Evolutionary conservation across 2,113 vertebrate species (phyloP).

Genomic region (Struthidea cinerea): DNA sequence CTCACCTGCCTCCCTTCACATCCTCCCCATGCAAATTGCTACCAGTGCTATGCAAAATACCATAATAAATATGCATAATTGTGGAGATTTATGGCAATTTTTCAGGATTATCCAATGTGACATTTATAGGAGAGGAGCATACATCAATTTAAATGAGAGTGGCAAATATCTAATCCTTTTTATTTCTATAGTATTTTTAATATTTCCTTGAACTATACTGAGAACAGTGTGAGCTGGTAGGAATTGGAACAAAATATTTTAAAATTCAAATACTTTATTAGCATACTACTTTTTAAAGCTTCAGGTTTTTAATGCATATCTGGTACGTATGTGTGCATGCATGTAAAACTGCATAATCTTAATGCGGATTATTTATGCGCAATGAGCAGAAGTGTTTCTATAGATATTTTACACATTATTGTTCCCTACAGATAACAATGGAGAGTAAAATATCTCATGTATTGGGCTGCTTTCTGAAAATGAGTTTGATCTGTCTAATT

Average conservation of each 20-base stretch:
- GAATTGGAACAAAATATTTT: constrained; percentile 55
- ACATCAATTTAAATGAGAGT: constrained; percentile 82
- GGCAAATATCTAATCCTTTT: constrained; percentile 87
- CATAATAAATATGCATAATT: constrained; percentile 90
- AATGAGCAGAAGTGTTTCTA: background rate
- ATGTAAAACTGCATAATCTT: background rate
- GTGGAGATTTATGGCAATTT: constrained; percentile 88
- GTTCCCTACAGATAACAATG: background rate
- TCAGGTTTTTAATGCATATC: background rate
- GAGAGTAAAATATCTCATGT: background rate
- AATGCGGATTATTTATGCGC: background rate
- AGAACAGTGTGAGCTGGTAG: constrained; percentile 50
- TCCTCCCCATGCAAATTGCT: constrained; percentile 54
- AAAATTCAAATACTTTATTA: constrained; percentile 51
- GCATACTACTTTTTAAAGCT: constrained; percentile 7
- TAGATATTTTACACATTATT: background rate
- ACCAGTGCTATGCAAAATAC: constrained; percentile 83
- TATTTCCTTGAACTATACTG: constrained; percentile 63
- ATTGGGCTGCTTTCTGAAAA: background rate
- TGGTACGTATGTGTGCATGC: background rate
- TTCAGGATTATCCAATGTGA: constrained; percentile 87
- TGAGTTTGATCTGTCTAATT: background rate
- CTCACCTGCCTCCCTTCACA: background rate
- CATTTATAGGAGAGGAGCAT: constrained; percentile 85
- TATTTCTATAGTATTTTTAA: constrained; percentile 71